These are phyloP conservation scores for Calosoma granatense DNA, from an alignment of 1,140 invertebrate genomes.

Conservation along the genomic window DNA sequence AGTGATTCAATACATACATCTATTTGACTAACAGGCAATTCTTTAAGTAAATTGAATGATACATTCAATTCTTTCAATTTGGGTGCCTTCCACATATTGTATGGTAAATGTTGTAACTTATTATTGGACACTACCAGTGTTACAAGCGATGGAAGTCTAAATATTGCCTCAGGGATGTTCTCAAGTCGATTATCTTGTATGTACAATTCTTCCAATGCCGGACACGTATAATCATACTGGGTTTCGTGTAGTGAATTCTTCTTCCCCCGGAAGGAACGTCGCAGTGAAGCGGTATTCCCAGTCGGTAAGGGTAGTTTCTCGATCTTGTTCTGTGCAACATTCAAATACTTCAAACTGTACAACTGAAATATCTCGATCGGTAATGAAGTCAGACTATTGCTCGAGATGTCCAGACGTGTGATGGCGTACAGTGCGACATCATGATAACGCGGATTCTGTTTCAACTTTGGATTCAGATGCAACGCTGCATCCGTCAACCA, in stretches of 20 bases:
- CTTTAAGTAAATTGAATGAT: conserved; percentile 79
- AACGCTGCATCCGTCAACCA: conserved; percentile 81
- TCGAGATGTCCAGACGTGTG: conserved; percentile 88
- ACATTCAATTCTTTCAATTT: conserved; percentile 84
- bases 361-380: conserved; percentile 78
- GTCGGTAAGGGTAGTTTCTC: conserved; percentile 50
- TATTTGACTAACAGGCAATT: conserved; percentile 53
- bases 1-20: conserved; percentile 28
- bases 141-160: conserved; percentile 67
- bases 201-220: conserved; percentile 80
- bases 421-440: conserved; percentile 75
- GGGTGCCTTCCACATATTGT: conserved; percentile 82
- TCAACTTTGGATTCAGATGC: conserved; percentile 74
- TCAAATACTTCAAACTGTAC: conserved; percentile 67
- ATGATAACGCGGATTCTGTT: conserved; percentile 54
- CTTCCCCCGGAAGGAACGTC: conserved; percentile 9
- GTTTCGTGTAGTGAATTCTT: conserved; percentile 30
- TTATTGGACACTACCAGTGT: conserved; percentile 90
- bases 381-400: conserved; percentile 72
- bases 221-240: conserved; percentile 48
- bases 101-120: conserved; percentile 76
- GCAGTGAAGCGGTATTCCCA: conserved; percentile 17
- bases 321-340: conserved; percentile 81
- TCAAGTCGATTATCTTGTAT: conserved; percentile 81
- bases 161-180: conserved; percentile 65